Percentiles rank a stretch among this genome's conserved stretches.
These are phyloP conservation scores for Polyergus mexicanus DNA, from an alignment of 1,140 invertebrate species.

Conservation along the genomic window DNA sequence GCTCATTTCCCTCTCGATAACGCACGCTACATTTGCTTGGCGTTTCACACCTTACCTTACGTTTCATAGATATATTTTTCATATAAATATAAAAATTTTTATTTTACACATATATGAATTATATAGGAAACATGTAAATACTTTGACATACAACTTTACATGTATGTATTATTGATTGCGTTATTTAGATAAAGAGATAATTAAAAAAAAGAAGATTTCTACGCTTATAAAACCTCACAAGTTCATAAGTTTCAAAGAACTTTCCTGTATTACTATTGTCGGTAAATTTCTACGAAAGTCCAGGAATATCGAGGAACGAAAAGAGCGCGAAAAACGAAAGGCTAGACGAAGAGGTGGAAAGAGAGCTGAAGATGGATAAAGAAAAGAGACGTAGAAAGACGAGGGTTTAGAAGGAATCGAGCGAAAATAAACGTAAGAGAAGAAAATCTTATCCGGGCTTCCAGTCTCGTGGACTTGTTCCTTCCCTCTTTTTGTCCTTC, in stretches of 20 bases:
- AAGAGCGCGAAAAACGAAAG: conserved; percentile 17
- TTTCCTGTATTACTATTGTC: conserved; percentile 11
- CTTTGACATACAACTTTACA: not conserved
- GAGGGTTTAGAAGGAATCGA: conserved; percentile 60
- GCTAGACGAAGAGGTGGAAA: conserved; percentile 32
- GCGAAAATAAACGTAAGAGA: conserved; percentile 80
- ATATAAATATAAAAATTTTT: not conserved
- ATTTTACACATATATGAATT: not conserved
- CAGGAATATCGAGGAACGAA: conserved; percentile 26
- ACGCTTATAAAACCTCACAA: not conserved
- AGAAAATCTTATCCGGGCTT: conserved; percentile 82
- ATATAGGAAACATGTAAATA: not conserved
- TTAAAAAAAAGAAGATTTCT: not conserved
- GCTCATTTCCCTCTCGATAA: conserved; percentile 56
- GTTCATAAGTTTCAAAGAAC: conserved; percentile 8
- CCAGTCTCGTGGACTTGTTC: conserved; percentile 72
- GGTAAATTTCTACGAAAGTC: conserved; percentile 14
- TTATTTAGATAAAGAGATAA: not conserved
- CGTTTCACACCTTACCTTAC: not conserved
- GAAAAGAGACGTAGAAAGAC: conserved; percentile 6
- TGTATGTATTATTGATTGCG: not conserved
- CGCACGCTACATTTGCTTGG: not conserved
- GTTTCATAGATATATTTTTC: conserved; percentile 5
- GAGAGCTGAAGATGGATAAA: conserved; percentile 25
- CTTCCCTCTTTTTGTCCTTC: conserved; percentile 73